A percentile compares a stretch with the other conserved stretches of the same genome.
These are phyloP conservation scores for Meganola albula DNA, from an alignment of 2,888 invertebrate genomes.

Conservation along the genomic window DNA sequence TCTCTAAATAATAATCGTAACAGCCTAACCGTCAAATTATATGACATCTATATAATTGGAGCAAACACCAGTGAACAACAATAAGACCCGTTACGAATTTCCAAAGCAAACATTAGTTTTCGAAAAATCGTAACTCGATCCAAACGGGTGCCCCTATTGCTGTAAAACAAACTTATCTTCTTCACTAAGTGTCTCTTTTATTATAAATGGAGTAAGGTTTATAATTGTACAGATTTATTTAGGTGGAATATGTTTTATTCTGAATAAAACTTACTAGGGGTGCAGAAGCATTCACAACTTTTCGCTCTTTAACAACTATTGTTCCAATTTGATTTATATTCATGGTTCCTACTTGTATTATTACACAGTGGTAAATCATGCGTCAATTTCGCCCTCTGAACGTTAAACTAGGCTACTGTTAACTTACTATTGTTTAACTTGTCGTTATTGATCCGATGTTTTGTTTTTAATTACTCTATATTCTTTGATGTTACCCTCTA, in stretches of 20 bases:
- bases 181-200: too few relatives aligned
- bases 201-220: constrained; percentile 15
- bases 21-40: constrained; percentile 29
- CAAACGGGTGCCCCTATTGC: constrained; percentile 63
- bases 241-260: constrained; percentile 35
- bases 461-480: too few relatives aligned
- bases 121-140: constrained; percentile 63
- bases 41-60: constrained; percentile 57
- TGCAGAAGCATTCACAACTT: constrained; percentile 70
- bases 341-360: constrained; percentile 68
- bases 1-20: constrained; percentile 2
- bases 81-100: constrained; percentile 73
- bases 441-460: constrained; percentile 6
- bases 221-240: constrained; percentile 22
- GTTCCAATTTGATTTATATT: constrained; percentile 77
- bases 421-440: constrained; percentile 25
- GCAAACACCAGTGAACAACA: constrained; percentile 46
- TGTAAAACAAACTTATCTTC: constrained; percentile 9
- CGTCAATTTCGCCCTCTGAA: constrained; percentile 45
- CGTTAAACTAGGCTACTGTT: constrained; percentile 30
- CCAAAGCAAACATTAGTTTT: constrained; percentile 71
- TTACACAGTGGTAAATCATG: constrained; percentile 65
- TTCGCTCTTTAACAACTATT: constrained; percentile 73
- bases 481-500: too few relatives aligned
- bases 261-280: constrained; percentile 60